Percentiles rank a stretch among this genome's conserved stretches.
These are phyloP conservation scores for Dynastes tityus DNA, from an alignment of 2,888 invertebrate genomes.

Conservation along the genomic window DNA sequence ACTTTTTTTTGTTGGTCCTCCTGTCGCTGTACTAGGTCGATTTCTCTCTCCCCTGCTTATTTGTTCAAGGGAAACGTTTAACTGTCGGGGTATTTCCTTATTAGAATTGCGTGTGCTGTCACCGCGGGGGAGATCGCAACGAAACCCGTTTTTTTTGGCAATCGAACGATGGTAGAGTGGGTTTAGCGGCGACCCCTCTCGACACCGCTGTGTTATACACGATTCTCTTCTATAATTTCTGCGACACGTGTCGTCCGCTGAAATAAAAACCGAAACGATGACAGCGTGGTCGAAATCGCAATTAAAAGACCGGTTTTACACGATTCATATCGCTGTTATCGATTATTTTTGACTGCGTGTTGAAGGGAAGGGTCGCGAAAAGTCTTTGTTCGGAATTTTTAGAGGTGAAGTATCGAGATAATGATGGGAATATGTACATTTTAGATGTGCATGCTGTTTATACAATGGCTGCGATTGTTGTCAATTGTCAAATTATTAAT, in stretches of 20 bases:
- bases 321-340: slow-evolving; percentile 10
- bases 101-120: slow-evolving; percentile 57
- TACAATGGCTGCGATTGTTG: no score
- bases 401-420: background rate
- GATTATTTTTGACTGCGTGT: slow-evolving; percentile 14
- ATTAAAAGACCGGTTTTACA: slow-evolving; percentile 40
- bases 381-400: background rate
- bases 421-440: no score
- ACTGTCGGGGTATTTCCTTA: slow-evolving; percentile 59
- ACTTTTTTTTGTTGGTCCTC: slow-evolving; percentile 18
- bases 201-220: slow-evolving; percentile 37
- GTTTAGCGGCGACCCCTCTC: slow-evolving; percentile 38
- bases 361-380: background rate
- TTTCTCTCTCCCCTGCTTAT: slow-evolving; percentile 48
- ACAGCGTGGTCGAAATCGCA: slow-evolving; percentile 39
- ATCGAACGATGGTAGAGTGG: background rate
- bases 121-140: slow-evolving; percentile 38
- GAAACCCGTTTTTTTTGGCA: background rate
- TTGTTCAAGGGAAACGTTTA: slow-evolving; percentile 55
- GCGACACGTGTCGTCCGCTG: slow-evolving; percentile 42
- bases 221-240: slow-evolving; percentile 49
- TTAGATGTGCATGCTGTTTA: no score
- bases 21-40: slow-evolving; percentile 8
- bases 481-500: no score
- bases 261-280: slow-evolving; percentile 39